Conservation (phyloP, 1,140 invertebrate genomes). For the Leucophenga varia region DNA sequence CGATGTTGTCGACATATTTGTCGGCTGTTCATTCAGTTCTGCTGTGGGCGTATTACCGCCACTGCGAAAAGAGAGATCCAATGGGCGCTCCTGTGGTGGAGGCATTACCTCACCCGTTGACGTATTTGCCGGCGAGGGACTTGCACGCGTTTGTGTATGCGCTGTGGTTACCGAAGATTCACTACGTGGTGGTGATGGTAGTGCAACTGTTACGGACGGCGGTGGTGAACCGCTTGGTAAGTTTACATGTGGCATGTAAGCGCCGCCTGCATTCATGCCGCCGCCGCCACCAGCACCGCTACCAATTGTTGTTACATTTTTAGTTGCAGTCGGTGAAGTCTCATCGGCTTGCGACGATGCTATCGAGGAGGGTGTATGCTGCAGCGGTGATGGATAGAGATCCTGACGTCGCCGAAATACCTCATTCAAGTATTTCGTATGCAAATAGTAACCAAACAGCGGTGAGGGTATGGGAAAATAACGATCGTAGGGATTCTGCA, state of each 20-base stretch:
- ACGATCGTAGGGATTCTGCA: slow-evolving; percentile 60
- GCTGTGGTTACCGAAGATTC: slow-evolving; percentile 35
- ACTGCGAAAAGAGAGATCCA: slow-evolving; percentile 74
- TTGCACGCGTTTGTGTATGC: slow-evolving; percentile 16
- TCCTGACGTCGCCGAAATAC: slow-evolving; percentile 68
- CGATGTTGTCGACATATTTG: slow-evolving; percentile 53
- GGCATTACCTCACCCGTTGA: slow-evolving; percentile 42
- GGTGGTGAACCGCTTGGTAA: slow-evolving; percentile 38
- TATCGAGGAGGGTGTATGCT: slow-evolving; percentile 49
- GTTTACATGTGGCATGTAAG: slow-evolving; percentile 20
- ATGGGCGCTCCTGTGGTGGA: slow-evolving; percentile 76
- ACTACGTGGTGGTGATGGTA: slow-evolving; percentile 52
- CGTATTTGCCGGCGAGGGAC: slow-evolving; percentile 27
- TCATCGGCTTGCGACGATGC: slow-evolving; percentile 39
- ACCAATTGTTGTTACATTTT: background rate
- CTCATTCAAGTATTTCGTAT: slow-evolving; percentile 73
- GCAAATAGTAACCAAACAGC: slow-evolving; percentile 70
- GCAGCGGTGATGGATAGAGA: slow-evolving; percentile 64
- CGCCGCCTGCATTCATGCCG: slow-evolving; percentile 1
- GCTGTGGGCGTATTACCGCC: slow-evolving; percentile 21
- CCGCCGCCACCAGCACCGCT: background rate
- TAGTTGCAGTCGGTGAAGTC: slow-evolving; percentile 33
- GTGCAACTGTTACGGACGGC: slow-evolving; percentile 25
- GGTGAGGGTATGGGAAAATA: slow-evolving; percentile 66
- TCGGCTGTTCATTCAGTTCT: slow-evolving; percentile 5